phyloP scores from a whole-genome alignment of 1,140 invertebrate species.

The Gonatopus flavifemur region DNA sequence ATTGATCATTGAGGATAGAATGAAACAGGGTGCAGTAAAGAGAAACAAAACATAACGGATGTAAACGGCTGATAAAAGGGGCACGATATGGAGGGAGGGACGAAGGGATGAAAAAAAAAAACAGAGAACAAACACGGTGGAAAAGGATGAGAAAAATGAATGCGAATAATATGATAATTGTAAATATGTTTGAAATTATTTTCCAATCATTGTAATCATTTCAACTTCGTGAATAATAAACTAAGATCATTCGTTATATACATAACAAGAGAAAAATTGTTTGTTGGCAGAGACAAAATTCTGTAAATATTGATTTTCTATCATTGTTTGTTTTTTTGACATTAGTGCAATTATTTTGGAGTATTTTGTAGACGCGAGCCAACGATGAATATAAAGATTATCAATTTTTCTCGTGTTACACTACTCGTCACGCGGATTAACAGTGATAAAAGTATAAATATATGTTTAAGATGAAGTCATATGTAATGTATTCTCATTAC shows the following conservation, averaged over 20 bases:
- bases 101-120: too few relatives aligned
- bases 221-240: conserved; percentile 6
- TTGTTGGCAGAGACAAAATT: too few relatives aligned
- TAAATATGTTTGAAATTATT: conserved; percentile 34
- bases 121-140: neutral
- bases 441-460: conserved; percentile 19
- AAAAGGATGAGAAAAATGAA: neutral
- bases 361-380: too few relatives aligned
- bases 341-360: too few relatives aligned
- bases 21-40: neutral
- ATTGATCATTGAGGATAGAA: conserved; percentile 12
- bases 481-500: conserved; percentile 14
- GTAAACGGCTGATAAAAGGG: neutral
- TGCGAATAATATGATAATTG: conserved; percentile 15
- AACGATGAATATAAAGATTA: too few relatives aligned
- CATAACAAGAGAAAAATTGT: too few relatives aligned
- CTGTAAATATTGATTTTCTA: too few relatives aligned
- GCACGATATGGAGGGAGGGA: neutral
- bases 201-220: conserved; percentile 33
- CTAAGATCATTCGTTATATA: conserved; percentile 20
- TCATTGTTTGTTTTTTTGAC: too few relatives aligned
- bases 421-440: conserved; percentile 31
- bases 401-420: too few relatives aligned
- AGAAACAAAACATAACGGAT: too few relatives aligned
- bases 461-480: too few relatives aligned